These are phyloP conservation scores for Thaumatotibia leucotreta DNA, from an alignment of 1,140 invertebrate genomes.

Conservation along the genomic window DNA sequence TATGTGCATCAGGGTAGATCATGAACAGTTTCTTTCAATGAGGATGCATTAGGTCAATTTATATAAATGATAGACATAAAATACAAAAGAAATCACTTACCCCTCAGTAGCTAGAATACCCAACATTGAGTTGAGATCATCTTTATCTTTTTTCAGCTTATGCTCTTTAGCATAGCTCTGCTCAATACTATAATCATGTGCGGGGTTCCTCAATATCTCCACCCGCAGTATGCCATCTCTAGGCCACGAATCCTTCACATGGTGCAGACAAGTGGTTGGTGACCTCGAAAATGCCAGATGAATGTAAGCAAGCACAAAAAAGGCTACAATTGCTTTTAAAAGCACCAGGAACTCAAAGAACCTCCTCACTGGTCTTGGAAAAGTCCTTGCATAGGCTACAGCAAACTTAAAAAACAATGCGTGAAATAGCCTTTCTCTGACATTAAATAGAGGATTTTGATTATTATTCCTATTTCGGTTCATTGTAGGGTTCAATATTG, in stretches of 20 bases:
- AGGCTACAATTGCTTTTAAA: slow-evolving; percentile 91
- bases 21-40: no score
- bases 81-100: slow-evolving; percentile 58
- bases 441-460: slow-evolving; percentile 87
- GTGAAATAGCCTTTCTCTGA: slow-evolving; percentile 96
- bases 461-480: slow-evolving; percentile 78
- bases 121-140: slow-evolving; percentile 80
- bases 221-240: slow-evolving; percentile 96
- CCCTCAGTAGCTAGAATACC: slow-evolving; percentile 83
- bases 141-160: slow-evolving; percentile 82
- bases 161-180: slow-evolving; percentile 89
- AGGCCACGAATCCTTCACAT: slow-evolving; percentile 94
- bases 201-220: slow-evolving; percentile 92
- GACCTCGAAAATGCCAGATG: slow-evolving; percentile 95
- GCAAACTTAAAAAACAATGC: slow-evolving; percentile 95
- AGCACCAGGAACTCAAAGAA: slow-evolving; percentile 95
- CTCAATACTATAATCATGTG: slow-evolving; percentile 84
- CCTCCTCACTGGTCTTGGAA: slow-evolving; percentile 90
- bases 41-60: no score
- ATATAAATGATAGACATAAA: slow-evolving; percentile 20
- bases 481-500: slow-evolving; percentile 68
- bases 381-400: slow-evolving; percentile 91
- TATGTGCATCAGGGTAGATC: neutral
- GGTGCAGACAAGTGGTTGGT: slow-evolving; percentile 95
- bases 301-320: slow-evolving; percentile 96